A percentile compares a stretch with the other conserved stretches of the same genome.
These are phyloP conservation scores for Myzus persicae DNA, from an alignment of 1,140 invertebrate genomes.

Conservation along the genomic window DNA sequence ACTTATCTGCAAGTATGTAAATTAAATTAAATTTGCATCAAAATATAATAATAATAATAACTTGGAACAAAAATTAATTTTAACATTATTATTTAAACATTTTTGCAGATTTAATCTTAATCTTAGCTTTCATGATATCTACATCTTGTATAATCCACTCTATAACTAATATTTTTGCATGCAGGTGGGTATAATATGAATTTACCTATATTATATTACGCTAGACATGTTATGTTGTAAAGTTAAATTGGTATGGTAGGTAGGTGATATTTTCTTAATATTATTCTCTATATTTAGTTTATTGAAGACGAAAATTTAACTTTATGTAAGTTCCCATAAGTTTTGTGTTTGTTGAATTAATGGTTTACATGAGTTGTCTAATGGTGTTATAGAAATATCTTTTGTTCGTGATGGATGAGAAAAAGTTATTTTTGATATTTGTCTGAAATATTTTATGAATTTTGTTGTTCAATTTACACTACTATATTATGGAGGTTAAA, in stretches of 20 bases:
- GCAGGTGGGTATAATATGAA: background rate
- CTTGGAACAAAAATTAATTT: background rate
- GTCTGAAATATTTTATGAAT: background rate
- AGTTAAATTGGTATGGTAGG: background rate
- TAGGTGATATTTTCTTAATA: background rate
- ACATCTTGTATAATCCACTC: background rate
- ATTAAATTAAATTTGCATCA: background rate
- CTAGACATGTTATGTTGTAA: background rate
- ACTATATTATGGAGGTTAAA: background rate
- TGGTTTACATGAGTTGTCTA: background rate
- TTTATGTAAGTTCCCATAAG: background rate
- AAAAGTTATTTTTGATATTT: constrained; percentile 19
- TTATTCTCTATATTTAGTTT: background rate
- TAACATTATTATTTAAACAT: background rate
- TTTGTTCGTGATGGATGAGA: background rate
- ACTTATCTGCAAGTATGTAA: background rate
- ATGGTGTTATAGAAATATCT: background rate
- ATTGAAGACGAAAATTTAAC: background rate
- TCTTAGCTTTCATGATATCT: background rate
- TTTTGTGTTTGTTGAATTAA: background rate
- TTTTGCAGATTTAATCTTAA: background rate
- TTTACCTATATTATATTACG: background rate
- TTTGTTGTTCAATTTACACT: background rate
- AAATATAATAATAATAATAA: background rate
- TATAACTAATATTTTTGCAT: background rate